These are phyloP conservation scores for Grantiella picta DNA, from an alignment of 2,113 vertebrate species.

Conservation along the genomic window DNA sequence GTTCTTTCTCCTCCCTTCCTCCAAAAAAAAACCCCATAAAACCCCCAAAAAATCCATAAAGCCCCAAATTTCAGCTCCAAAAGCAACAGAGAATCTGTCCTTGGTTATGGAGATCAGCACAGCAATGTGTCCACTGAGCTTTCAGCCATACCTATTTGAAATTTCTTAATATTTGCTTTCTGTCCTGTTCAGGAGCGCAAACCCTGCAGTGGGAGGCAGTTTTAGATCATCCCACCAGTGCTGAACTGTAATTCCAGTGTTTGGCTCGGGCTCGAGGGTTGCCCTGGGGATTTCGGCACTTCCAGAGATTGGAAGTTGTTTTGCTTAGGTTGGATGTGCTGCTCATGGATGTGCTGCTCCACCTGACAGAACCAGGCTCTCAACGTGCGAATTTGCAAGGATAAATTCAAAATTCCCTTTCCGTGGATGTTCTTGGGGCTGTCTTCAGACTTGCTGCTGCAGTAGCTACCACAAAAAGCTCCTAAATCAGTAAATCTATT, in stretches of 20 bases:
- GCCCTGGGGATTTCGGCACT: background rate
- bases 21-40: background rate
- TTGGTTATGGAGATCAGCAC: background rate
- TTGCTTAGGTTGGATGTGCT: background rate
- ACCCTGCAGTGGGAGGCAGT: background rate
- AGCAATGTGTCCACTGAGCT: background rate
- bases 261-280: background rate
- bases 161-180: background rate
- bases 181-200: background rate
- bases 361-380: background rate
- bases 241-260: background rate
- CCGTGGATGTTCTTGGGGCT: background rate
- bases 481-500: slow-evolving; percentile 38
- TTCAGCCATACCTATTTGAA: background rate
- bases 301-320: background rate
- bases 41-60: background rate
- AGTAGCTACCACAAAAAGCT: background rate
- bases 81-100: background rate
- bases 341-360: too few relatives aligned
- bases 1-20: background rate
- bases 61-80: background rate
- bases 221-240: background rate
- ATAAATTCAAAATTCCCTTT: background rate
- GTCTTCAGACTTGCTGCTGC: background rate
- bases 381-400: background rate